Evolutionary conservation across 1,140 invertebrate species (phyloP).

Genomic region (Maniola jurtina): DNA sequence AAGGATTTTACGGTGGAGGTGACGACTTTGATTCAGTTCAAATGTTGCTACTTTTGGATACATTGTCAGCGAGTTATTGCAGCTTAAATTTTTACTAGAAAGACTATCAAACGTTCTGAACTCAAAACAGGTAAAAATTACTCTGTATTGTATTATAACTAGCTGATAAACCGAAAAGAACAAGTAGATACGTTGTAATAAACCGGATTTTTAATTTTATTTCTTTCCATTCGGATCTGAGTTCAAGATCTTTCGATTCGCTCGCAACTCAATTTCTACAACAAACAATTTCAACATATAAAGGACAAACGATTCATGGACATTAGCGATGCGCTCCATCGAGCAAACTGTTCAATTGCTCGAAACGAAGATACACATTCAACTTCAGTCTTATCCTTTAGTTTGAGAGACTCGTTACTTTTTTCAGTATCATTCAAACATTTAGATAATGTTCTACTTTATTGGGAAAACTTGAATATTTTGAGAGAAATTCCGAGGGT

Average conservation of each 20-base stretch:
- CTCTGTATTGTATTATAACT: too few relatives aligned
- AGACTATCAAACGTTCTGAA: not conserved
- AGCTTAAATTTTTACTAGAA: not conserved
- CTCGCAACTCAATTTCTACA: not conserved
- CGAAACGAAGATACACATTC: conserved; percentile 12
- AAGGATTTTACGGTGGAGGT: conserved; percentile 3
- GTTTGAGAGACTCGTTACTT: not conserved
- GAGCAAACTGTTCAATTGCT: conserved; percentile 16
- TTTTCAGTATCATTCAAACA: conserved; percentile 3
- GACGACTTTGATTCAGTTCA: conserved; percentile 16
- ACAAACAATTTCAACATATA: conserved; percentile 10
- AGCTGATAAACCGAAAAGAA: too few relatives aligned
- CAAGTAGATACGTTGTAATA: too few relatives aligned
- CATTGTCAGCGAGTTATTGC: not conserved
- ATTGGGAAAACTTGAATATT: not conserved
- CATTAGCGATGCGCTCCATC: conserved; percentile 6
- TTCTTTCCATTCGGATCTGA: not conserved
- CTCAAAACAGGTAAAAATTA: too few relatives aligned
- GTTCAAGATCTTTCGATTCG: not conserved
- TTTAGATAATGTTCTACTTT: not conserved
- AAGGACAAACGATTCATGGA: conserved; percentile 5
- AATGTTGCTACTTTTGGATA: not conserved
- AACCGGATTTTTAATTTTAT: not conserved
- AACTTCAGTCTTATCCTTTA: conserved; percentile 8
- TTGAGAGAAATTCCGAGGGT: not conserved